These are phyloP conservation scores for Synaphobranchus kaupii DNA, from an alignment of 2,797 vertebrate species.

Conservation along the genomic window DNA sequence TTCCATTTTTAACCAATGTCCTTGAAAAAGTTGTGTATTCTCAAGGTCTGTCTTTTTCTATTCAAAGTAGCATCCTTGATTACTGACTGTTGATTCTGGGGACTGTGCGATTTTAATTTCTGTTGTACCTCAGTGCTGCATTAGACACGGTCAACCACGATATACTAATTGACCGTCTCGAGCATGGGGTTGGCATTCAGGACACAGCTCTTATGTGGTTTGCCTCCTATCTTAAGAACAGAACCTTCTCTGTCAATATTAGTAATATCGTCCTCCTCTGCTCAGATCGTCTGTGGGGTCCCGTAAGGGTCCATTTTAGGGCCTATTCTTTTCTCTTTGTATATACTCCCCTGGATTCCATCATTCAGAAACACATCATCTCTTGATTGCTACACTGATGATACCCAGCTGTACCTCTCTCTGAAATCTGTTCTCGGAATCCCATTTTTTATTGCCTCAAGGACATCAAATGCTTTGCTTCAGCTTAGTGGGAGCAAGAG, in stretches of 20 bases:
- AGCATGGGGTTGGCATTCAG: too few species aligned
- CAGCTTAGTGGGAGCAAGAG: background rate
- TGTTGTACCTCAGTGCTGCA: background rate
- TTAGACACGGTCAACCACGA: background rate
- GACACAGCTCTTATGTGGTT: too few species aligned
- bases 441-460: background rate
- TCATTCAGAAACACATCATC: background rate
- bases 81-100: background rate
- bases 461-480: background rate
- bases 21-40: background rate
- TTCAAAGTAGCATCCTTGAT: background rate
- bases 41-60: background rate
- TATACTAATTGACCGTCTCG: background rate
- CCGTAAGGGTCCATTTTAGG: background rate
- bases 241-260: background rate
- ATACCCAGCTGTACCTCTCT: background rate
- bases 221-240: background rate
- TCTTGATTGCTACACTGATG: background rate
- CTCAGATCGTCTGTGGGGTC: background rate
- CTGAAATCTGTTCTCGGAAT: background rate
- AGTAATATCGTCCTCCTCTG: background rate
- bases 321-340: background rate
- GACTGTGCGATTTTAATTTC: slow-evolving; percentile 4
- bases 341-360: background rate
- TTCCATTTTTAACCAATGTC: too few species aligned